Evolutionary conservation across 2,888 invertebrate species (phyloP), one percentile per base, ranked within the genome.

Genomic region (Crocallis elinguaria): DNA sequence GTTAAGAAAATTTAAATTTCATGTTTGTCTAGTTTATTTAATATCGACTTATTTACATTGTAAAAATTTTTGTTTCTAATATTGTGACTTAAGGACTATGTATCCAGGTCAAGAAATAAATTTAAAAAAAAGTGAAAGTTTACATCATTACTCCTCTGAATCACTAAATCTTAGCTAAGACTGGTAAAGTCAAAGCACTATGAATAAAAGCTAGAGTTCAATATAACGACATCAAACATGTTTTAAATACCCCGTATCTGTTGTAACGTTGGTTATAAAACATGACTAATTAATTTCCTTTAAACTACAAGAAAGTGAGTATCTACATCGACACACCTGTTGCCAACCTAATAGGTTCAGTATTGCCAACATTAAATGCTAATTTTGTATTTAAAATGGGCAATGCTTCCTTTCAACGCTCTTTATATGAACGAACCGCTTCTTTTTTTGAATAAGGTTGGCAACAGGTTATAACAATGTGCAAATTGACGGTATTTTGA

Each of bases 301-400:
- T 53, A 41, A 61, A 57, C 39, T 62, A 68, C 75, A 75, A 75
- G 78, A 81, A 81, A 79, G 76, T 71, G 62, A 73, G 71, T 69
- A 59, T 56, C 55, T 41, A 58, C 43, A 45, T 48, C 21, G 48
- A 55, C 73, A 64, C 71, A 63, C 72, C 70, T 64, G 62, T 59
- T 58, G 50, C 56, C 61, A 60, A 59, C 74, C 66, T 71, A 79
- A 75, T 77, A 66, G 62, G 69, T 60, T 68, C 57, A 50, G 63
- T 75, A 70, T 80, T 75, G 79, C 88, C 86, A 84, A 85, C 74
- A 81, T 75, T 71, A 73, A 71, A 86, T 85, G 87, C 72, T 87
- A 85, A 88, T 87, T 77, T 73, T 70, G 51, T 67, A 66, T 72
- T 75, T 29, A 29, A 80, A 75, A 76, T 81, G 64, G 79, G 76